A percentile compares a stretch with the other conserved stretches of the same genome.
These are phyloP conservation scores for Microchirus variegatus DNA, from an alignment of 2,797 vertebrate genomes.

Conservation along the genomic window DNA sequence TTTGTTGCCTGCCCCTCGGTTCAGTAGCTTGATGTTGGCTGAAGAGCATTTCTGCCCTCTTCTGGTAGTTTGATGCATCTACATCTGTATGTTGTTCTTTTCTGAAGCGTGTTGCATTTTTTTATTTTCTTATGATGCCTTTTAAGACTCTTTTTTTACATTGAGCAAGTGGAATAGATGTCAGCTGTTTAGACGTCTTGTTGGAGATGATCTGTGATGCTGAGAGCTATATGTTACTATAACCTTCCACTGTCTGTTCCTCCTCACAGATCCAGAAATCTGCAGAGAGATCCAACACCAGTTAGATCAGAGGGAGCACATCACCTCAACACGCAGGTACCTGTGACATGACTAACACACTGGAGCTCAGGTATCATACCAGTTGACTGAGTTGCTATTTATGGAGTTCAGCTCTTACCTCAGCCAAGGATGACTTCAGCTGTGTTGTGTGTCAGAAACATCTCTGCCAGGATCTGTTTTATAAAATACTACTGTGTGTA, in stretches of 20 bases:
- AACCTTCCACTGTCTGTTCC: slow-evolving; percentile 14
- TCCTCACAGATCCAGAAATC: slow-evolving; percentile 76
- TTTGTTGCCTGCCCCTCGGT: slow-evolving; percentile 14
- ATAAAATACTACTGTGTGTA: too few relatives aligned
- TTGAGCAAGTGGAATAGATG: background rate
- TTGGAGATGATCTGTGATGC: background rate
- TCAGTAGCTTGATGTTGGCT: slow-evolving; percentile 14
- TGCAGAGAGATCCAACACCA: slow-evolving; percentile 79
- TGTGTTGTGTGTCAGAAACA: too few relatives aligned
- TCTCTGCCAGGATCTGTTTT: too few relatives aligned
- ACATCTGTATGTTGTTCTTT: background rate
- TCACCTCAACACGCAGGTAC: slow-evolving; percentile 48
- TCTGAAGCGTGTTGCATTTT: slow-evolving; percentile 4
- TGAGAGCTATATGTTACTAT: background rate
- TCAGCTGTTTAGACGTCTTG: background rate
- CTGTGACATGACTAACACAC: background rate
- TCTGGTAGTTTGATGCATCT: slow-evolving; percentile 31
- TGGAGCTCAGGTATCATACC: too few relatives aligned
- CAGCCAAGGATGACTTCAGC: too few relatives aligned
- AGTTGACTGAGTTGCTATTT: too few relatives aligned
- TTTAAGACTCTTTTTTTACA: slow-evolving; percentile 5
- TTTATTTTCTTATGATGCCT: slow-evolving; percentile 1
- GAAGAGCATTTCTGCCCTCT: slow-evolving; percentile 43
- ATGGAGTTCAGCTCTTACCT: too few relatives aligned
- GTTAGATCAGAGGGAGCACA: slow-evolving; percentile 64